phyloP scores from a whole-genome alignment of 1,140 invertebrate genomes.

The Papilio aristodemus region DNA sequence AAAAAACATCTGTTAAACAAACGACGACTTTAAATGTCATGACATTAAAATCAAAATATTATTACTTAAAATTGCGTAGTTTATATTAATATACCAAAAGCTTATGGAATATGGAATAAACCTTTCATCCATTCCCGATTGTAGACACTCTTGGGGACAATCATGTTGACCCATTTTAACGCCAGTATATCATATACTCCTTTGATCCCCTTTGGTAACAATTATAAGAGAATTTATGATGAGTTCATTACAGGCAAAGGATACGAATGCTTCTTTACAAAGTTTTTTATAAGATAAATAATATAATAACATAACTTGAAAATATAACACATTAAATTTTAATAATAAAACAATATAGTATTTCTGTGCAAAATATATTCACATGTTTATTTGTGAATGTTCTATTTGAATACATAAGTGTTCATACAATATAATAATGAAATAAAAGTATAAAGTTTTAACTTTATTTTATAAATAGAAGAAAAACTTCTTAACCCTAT shows the following conservation, averaged over 20 bases:
- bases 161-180: conserved; percentile 10
- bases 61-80: neutral
- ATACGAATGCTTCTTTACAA: neutral
- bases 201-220: conserved; percentile 20
- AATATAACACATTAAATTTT: too few species aligned
- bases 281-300: neutral
- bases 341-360: too few species aligned
- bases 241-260: neutral
- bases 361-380: too few species aligned
- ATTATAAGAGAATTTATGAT: conserved; percentile 22
- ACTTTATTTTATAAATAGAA: neutral
- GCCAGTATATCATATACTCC: neutral
- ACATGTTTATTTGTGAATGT: too few species aligned
- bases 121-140: conserved; percentile 3
- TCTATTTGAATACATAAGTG: too few species aligned
- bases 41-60: neutral
- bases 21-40: too few species aligned
- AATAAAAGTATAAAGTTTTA: neutral
- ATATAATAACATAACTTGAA: neutral
- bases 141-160: conserved; percentile 12
- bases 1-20: too few species aligned
- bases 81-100: neutral
- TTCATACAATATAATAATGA: neutral
- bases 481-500: neutral
- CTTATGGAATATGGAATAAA: conserved; percentile 1